These are phyloP conservation scores for Oryzias curvinotus DNA, from an alignment of 2,113 vertebrate genomes.

Conservation along the genomic window DNA sequence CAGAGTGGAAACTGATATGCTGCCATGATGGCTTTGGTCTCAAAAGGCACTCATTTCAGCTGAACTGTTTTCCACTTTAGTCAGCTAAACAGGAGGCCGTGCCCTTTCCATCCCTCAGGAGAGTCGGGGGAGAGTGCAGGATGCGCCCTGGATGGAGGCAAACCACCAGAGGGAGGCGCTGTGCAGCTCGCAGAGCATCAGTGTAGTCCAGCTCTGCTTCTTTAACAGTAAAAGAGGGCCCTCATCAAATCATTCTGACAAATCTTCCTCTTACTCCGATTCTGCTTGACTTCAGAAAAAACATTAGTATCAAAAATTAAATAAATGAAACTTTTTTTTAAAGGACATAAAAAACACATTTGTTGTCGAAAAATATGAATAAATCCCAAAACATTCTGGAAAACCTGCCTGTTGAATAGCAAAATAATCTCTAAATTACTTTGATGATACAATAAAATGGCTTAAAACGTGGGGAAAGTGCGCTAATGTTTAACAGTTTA, in stretches of 20 bases:
- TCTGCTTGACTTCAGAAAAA: background rate
- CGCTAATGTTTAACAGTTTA: no score
- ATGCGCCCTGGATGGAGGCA: slow-evolving; percentile 4
- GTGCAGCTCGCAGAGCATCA: slow-evolving; percentile 2
- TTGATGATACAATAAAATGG: no score
- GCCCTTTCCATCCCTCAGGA: slow-evolving; percentile 29
- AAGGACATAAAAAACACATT: no score
- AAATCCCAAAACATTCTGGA: no score
- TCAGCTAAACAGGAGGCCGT: slow-evolving; percentile 47
- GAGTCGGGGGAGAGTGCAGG: slow-evolving; percentile 1
- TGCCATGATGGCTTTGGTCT: slow-evolving; percentile 47
- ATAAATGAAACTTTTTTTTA: no score
- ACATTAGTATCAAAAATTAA: no score
- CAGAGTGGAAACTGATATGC: slow-evolving; percentile 64
- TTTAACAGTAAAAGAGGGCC: background rate
- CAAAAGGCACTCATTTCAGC: slow-evolving; percentile 31
- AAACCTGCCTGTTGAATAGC: no score
- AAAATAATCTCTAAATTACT: no score
- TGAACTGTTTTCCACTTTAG: slow-evolving; percentile 58
- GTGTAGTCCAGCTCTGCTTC: background rate
- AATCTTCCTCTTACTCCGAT: slow-evolving; percentile 1
- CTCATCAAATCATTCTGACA: slow-evolving; percentile 25
- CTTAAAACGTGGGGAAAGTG: no score
- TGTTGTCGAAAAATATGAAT: no score
- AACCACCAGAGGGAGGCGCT: slow-evolving; percentile 53